Percentiles rank a stretch among this genome's conserved stretches.
phyloP scores from a whole-genome alignment of 2,888 invertebrate genomes.

The Acronicta aceris region DNA sequence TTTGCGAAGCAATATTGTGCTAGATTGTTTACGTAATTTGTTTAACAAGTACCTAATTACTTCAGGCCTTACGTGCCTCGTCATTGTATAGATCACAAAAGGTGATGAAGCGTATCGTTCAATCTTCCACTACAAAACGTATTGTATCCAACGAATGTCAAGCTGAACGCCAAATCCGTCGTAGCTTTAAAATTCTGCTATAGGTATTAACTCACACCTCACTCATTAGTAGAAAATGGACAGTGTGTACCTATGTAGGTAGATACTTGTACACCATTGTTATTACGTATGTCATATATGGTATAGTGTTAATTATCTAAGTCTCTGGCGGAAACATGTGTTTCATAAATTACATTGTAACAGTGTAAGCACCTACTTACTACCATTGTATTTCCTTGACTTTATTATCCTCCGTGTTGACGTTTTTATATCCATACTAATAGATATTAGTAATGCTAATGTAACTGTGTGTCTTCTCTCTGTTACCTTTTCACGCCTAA shows the following conservation, averaged over 20 bases:
- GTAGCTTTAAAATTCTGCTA: slow-evolving; percentile 6
- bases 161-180: slow-evolving; percentile 17
- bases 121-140: slow-evolving; percentile 50
- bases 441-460: too few relatives aligned
- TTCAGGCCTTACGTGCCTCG: slow-evolving; percentile 51
- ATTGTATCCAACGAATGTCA: slow-evolving; percentile 43
- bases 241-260: slow-evolving; percentile 25
- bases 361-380: neutral
- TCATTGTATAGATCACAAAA: slow-evolving; percentile 64
- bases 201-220: slow-evolving; percentile 18
- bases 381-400: neutral
- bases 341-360: neutral
- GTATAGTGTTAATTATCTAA: too few relatives aligned
- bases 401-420: neutral
- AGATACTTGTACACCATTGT: slow-evolving; percentile 1
- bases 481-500: too few relatives aligned
- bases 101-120: slow-evolving; percentile 66
- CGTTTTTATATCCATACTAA: neutral
- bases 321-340: neutral
- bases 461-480: too few relatives aligned
- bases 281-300: too few relatives aligned
- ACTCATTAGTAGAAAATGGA: slow-evolving; percentile 26
- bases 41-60: slow-evolving; percentile 51
- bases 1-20: slow-evolving; percentile 20
- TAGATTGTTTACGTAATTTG: slow-evolving; percentile 52